Percentiles rank a stretch among this genome's conserved stretches.
phyloP scores from a whole-genome alignment of 1,140 invertebrate species.

The Fopius arisanus region DNA sequence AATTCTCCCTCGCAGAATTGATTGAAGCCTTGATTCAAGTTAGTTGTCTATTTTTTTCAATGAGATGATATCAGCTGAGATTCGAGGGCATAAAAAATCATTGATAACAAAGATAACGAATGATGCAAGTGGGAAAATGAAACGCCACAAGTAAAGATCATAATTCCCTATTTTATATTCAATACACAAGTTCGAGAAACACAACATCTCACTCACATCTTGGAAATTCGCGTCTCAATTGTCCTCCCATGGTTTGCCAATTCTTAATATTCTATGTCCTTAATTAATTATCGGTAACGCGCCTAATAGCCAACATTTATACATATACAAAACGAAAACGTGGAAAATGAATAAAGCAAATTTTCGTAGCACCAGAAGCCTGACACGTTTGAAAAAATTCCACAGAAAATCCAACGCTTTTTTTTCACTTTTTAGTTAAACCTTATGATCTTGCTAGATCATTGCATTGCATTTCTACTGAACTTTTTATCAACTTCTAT shows the following conservation, averaged over 20 bases:
- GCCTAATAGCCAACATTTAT: background rate
- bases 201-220: background rate
- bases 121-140: background rate
- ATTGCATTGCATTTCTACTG: too few relatives aligned
- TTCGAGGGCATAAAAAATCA: too few relatives aligned
- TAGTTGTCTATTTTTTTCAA: too few relatives aligned
- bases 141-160: background rate
- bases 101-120: background rate
- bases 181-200: constrained; percentile 4
- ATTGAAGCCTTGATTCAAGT: background rate
- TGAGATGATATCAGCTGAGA: too few relatives aligned
- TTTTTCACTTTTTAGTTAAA: too few relatives aligned
- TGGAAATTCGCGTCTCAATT: background rate
- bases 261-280: background rate
- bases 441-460: too few relatives aligned
- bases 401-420: too few relatives aligned
- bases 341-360: background rate
- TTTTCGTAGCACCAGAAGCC: background rate
- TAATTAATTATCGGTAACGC: background rate
- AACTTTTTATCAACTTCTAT: too few relatives aligned
- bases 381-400: too few relatives aligned
- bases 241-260: background rate
- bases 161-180: background rate
- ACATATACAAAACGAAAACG: constrained; percentile 6
- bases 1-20: too few relatives aligned